These are phyloP conservation scores for Diglossa cyanea DNA, from an alignment of 2,797 vertebrate species.

Conservation along the genomic window DNA sequence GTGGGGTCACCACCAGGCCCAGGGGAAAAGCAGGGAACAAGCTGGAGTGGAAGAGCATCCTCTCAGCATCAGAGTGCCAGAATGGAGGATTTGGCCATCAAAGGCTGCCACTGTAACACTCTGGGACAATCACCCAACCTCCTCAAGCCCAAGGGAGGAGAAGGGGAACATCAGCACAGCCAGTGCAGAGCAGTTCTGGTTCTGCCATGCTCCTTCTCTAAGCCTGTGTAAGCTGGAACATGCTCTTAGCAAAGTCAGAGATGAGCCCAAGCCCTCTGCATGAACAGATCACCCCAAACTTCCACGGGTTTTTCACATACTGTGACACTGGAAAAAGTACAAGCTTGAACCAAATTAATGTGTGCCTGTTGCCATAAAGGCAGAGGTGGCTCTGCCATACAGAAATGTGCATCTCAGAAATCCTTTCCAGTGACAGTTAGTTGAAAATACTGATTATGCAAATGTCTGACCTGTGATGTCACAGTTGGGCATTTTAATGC, in stretches of 20 bases:
- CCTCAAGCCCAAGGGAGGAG: constrained; percentile 72
- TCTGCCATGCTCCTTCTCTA: not conserved
- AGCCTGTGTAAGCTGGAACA: not conserved
- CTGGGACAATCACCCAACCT: constrained; percentile 73
- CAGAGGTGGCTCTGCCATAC: not conserved
- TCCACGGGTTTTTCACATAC: accelerated
- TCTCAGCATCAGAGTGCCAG: not conserved
- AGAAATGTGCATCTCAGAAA: not conserved
- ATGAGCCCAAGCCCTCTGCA: not conserved
- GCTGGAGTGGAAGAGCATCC: constrained; percentile 72
- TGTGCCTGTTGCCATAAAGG: not conserved
- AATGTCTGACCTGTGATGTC: not conserved
- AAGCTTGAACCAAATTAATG: not conserved
- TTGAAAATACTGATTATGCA: not conserved
- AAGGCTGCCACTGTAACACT: constrained; percentile 73
- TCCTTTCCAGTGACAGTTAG: not conserved
- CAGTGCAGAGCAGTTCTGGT: not conserved
- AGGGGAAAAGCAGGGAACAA: constrained; percentile 75
- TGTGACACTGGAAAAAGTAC: not conserved
- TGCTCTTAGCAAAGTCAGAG: not conserved
- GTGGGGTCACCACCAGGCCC: constrained; percentile 68
- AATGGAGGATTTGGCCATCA: not conserved
- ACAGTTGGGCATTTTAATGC: not conserved
- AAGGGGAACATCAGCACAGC: constrained; percentile 56
- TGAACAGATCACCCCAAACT: not conserved